phyloP scores from a whole-genome alignment of 2,888 invertebrate species.

The Aleiodes alternator region DNA sequence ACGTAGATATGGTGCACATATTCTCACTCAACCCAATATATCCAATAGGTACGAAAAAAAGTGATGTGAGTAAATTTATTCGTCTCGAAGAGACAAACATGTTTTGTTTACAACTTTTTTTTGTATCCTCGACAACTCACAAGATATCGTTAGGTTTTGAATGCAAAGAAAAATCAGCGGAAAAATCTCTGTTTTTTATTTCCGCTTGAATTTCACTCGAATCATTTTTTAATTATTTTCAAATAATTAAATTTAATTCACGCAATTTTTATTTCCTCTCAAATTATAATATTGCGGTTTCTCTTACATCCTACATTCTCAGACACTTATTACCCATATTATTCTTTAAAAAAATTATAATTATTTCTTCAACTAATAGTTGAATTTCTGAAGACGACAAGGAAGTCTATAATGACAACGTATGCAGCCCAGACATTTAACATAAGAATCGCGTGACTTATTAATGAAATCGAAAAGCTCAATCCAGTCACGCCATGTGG shows the following conservation, averaged over 20 bases:
- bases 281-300: no score
- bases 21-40: no score
- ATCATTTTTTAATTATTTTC: not conserved
- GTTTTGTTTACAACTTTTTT: no score
- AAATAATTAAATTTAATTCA: constrained; percentile 5
- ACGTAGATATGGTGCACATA: no score
- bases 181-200: no score
- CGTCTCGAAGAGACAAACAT: no score
- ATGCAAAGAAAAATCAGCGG: no score
- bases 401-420: constrained; percentile 45
- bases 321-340: not conserved
- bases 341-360: constrained; percentile 28
- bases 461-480: constrained; percentile 47
- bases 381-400: constrained; percentile 28
- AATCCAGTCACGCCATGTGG: constrained; percentile 44
- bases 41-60: no score
- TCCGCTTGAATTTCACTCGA: no score
- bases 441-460: constrained; percentile 49
- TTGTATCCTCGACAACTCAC: no score
- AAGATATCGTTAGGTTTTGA: no score
- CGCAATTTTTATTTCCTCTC: not conserved
- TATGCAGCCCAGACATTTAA: constrained; percentile 37
- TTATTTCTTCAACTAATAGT: constrained; percentile 25
- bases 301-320: constrained; percentile 21
- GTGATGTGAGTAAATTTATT: no score